Conservation (phyloP, 1,140 invertebrate species). For the Aphaenogaster ashmeadi region DNA sequence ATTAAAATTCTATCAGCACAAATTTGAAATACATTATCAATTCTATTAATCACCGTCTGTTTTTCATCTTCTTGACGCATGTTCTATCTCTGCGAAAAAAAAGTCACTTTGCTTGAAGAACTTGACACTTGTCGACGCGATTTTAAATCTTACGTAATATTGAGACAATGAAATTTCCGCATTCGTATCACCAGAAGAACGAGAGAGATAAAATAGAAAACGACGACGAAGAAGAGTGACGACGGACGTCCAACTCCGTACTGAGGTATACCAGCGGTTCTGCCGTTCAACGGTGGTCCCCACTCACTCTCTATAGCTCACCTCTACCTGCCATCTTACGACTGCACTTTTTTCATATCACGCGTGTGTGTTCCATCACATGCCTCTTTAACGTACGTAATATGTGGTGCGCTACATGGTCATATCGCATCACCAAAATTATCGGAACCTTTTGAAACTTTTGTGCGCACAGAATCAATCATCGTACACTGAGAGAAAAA, state of each 20-base stretch:
- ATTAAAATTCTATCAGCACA: not conserved
- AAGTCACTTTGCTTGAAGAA: not conserved
- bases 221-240: conserved; percentile 10
- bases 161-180: not conserved
- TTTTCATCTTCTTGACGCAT: not conserved
- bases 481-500: no score
- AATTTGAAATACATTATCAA: not conserved
- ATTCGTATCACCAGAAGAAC: not conserved
- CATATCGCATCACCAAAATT: no score
- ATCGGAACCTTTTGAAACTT: no score
- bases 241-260: conserved; percentile 63
- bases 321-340: not conserved
- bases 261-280: conserved; percentile 56
- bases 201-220: not conserved
- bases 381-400: not conserved
- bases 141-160: conserved; percentile 7
- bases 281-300: conserved; percentile 52
- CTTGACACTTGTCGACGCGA: not conserved
- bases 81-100: not conserved
- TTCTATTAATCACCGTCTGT: not conserved
- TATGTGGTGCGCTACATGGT: no score
- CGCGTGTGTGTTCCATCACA: not conserved
- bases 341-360: conserved; percentile 4
- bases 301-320: conserved; percentile 45
- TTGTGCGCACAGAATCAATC: no score